Evolutionary conservation across 1,140 invertebrate genomes (phyloP), one percentile per base, ranked within the genome.

Genomic region (Hyles vespertilio): DNA sequence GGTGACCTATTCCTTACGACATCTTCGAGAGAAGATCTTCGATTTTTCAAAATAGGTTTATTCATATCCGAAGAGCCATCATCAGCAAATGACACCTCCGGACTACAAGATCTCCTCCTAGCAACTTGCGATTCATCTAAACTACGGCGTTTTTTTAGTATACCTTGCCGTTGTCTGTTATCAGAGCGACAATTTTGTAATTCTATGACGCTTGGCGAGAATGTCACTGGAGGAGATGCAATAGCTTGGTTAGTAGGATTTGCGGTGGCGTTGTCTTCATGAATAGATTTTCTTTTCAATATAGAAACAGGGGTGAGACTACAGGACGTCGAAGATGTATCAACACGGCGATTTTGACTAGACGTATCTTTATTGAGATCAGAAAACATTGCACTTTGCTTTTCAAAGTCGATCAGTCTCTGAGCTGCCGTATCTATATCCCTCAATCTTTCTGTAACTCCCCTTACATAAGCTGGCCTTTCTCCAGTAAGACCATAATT

Each of bases 101-200:
- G 93, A 61, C 93, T 94, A 69, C 92, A 92, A 60, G 92, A 93
- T 52, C 93, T 87, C 58, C 92, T 90, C 53, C 93, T 89, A 58
- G 93, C 87, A 49, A 94, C 93, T 79, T 93, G 93, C 3, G 92
- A 94, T 74, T 96, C 95, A 71, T 96, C 95, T 56, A 95, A 87
- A 69, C 94, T 95, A 55, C 94, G 91, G 48, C 94, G 90, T 84
- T 96, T 96, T 73, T 96, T 96, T 47, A 96, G 84, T 70, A 96
- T 96, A 48, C 94, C 94, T 73, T 94, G 92, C 51, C 92, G 92
- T 70, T 93, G 92, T 56, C 90, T 84, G 62, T 90, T 92, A 58
- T 89, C 90, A 58, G 77, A 75, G 22, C 81, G 79, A 58, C 79
- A 80, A 45, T 90, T 85, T 10, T 87, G 83, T 5, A 91, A 90